These are phyloP conservation scores for Phenganax subtilis DNA, from an alignment of 92 coral and sea anemone species.

Conservation along the genomic window DNA sequence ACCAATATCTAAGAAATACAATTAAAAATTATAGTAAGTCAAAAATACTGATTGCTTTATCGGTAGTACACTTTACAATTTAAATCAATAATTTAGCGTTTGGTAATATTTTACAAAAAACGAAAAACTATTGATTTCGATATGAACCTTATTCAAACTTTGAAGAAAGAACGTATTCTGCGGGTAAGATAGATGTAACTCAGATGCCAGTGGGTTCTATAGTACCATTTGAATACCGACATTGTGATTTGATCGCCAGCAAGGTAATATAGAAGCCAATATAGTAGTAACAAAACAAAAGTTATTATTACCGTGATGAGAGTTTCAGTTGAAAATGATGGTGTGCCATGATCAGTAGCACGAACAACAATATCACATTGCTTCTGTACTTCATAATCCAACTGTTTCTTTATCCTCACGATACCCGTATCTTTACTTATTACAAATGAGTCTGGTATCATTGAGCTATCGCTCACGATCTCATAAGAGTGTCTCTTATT, in stretches of 20 bases:
- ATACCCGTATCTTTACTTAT: constrained; percentile 60
- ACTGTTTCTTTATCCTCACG: constrained; percentile 56
- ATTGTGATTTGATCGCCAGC: too few species aligned
- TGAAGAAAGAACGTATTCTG: too few species aligned
- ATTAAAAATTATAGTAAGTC: not conserved
- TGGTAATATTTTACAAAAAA: too few species aligned
- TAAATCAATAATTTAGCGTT: too few species aligned
- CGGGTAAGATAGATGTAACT: too few species aligned
- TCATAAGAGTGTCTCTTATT: constrained; percentile 65
- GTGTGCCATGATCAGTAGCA: constrained; percentile 78
- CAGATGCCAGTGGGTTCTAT: too few species aligned
- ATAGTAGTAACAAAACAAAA: not conserved
- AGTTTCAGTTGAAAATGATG: constrained; percentile 83
- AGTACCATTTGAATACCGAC: too few species aligned
- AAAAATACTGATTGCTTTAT: not conserved
- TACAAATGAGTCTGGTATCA: constrained; percentile 43
- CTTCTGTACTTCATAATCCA: constrained; percentile 78
- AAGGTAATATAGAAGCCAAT: too few species aligned
- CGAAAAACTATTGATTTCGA: too few species aligned
- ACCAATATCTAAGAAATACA: constrained; percentile 47
- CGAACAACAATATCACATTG: constrained; percentile 68
- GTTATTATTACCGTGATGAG: constrained; percentile 50
- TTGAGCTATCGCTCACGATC: constrained; percentile 55
- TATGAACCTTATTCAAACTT: too few species aligned
- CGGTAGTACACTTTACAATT: not conserved